Base-by-base conservation (phyloP, 2,797 vertebrate species). In the Aldrovandia affinis region DNA sequence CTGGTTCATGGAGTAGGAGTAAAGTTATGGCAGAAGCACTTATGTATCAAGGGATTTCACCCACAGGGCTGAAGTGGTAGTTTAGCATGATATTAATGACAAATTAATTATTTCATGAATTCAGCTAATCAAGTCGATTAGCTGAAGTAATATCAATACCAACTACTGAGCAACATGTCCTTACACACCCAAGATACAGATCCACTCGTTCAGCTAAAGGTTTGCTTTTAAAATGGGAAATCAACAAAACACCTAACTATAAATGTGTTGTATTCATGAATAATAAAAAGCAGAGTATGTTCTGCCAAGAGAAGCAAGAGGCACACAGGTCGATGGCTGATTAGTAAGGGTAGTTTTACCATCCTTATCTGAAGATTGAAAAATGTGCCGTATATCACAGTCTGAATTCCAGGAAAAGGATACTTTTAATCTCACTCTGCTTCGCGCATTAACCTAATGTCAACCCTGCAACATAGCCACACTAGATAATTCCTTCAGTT, bases 271-370 rank as follows among this genome's bases (percentile, higher is more conserved):
- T 86, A 65, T 4, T 7, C 22, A 88, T 92, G 86, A 93, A 92
- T 92, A 88, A 91, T 89, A 86, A 92, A 8, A 83, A 78, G 89
- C 86, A 83, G 70, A 84, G 79, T 84, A 81, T 30, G 84, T 65
- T 65, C 75, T 47, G 87, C 78, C 89, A 81, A 87, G 86, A 90
- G 84, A 87, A 50, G 78, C 80, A 79, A 84, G 78, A 68, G 81
- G 86, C 90, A 91, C 89, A 91, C 85, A 87, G 89, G 91, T 93
- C 91, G 82, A 94, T 93, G 93, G 87, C 83, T 86, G 90, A 92
- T 90, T 89, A 88, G 91, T 86, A 81, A 3, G 9, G 75, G 6
- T 57, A 83, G 84, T 86, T 88, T 82, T 82, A 70, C 52, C 50
- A 28, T 22, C 50, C 33, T 52, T 70, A 70, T 42, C 70, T 75